Conservation (phyloP, 2,797 vertebrate genomes). For the Parambassis ranga region DNA sequence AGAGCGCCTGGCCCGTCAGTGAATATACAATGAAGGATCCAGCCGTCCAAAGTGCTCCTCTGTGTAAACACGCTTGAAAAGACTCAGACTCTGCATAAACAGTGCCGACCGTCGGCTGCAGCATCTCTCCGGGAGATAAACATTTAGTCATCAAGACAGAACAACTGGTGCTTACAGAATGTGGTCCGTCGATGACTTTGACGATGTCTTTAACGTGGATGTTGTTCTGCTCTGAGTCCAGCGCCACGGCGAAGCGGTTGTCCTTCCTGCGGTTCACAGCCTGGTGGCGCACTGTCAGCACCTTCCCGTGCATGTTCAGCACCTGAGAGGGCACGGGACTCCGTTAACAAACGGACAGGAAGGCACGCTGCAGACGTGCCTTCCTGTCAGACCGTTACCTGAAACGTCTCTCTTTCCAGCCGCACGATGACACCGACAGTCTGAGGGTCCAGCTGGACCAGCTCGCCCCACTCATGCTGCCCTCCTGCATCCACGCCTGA, state of each 20-base stretch:
- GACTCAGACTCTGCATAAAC: too few species aligned
- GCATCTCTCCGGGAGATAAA: neutral
- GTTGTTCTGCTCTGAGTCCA: constrained; percentile 97
- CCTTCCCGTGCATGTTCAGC: constrained; percentile 94
- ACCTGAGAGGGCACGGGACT: too few species aligned
- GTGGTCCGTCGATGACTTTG: constrained; percentile 95
- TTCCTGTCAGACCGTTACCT: constrained; percentile 77
- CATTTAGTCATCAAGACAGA: neutral
- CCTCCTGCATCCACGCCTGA: constrained; percentile 94
- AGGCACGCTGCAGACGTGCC: accelerated
- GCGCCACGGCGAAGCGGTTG: constrained; percentile 92
- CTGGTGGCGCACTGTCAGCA: constrained; percentile 93
- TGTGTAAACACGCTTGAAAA: too few species aligned
- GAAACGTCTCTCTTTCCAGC: constrained; percentile 93
- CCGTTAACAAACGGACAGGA: neutral
- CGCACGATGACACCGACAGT: constrained; percentile 93
- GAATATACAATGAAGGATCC: too few species aligned
- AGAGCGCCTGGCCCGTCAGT: too few species aligned
- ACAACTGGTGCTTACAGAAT: constrained; percentile 81
- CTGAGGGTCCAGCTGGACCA: constrained; percentile 93
- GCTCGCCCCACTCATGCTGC: constrained; percentile 96
- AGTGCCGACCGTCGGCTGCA: neutral
- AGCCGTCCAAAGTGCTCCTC: too few species aligned
- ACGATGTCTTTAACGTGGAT: constrained; percentile 97
- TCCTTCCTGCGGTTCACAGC: constrained; percentile 93